Evolutionary conservation across 2,113 vertebrate species (phyloP), one percentile per base, ranked within the genome.

Genomic region (Hydrochoerus hydrochaeris): DNA sequence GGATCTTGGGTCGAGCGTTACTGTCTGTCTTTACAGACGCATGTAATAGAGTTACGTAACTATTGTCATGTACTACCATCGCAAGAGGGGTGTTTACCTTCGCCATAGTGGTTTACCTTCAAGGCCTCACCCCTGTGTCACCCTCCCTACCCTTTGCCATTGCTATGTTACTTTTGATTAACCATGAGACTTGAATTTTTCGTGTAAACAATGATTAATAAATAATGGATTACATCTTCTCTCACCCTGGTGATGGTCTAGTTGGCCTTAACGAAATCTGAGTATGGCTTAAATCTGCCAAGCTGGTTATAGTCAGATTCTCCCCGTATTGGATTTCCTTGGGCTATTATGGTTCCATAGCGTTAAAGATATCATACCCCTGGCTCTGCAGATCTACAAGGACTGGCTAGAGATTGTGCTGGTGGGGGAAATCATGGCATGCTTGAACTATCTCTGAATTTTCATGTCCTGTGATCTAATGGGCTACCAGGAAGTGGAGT

Each of bases 91-190:
- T 77, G 86, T n/a, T n/a, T n/a, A 62, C 38, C 77, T 13, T 41
- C 38, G 22, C 54, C 10, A 0, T 5, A 26, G 10, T 7, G 17
- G 46, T 44, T 88, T 54, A 54, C 73, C 67, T 96, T 84, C 65
- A 35, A 63, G 85, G 38, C 41, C 63, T 26, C 67, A 41, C 38
- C 91, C 93, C 89, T 49, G 7, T 84, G 65, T 65, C n/a, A 44
- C 85, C 52, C 4, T 60, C 13, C 49, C 71, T 14, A 46, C 49
- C 5, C 83, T 16, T 69, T 85, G 13, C 26, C 67, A 63, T 71
- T 96, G 75, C 91, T 85, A 9, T 78, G 38, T 90, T 96, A 84
- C 32, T 95, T 95, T 62, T 63, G 81, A 84, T 97, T 97, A 96
- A 69, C 82, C 75, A 82, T 30, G 26, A 75, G 57, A 96, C 16